Evolutionary conservation across 2,797 vertebrate genomes (phyloP).

Genomic region (Lepidocolaptes lacrymiger): DNA sequence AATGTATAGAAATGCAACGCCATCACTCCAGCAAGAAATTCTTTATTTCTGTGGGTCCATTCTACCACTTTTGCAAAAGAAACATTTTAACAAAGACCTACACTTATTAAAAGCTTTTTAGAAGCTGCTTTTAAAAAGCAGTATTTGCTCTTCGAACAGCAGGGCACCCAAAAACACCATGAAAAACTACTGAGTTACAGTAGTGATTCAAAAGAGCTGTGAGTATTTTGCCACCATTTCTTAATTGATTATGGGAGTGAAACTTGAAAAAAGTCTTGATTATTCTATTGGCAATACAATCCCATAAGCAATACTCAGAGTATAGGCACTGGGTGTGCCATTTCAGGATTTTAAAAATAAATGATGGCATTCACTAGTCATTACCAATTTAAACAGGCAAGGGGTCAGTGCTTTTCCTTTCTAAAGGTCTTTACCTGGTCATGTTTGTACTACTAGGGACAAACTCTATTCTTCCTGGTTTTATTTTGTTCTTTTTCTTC

Average conservation of each 20-base stretch:
- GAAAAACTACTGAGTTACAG: neutral
- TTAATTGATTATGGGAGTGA: accelerated
- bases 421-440: conserved; percentile 62
- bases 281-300: neutral
- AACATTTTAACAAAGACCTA: neutral
- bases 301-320: neutral
- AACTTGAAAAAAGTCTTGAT: neutral
- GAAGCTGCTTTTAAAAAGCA: neutral
- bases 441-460: conserved; percentile 60
- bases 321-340: neutral
- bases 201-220: neutral
- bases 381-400: neutral
- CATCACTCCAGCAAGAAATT: neutral
- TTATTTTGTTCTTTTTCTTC: conserved; percentile 77
- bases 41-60: neutral
- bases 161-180: neutral
- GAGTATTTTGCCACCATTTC: neutral
- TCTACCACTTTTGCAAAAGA: neutral
- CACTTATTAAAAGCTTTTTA: neutral
- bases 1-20: neutral
- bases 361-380: neutral
- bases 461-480: conserved; percentile 72
- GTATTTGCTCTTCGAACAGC: neutral
- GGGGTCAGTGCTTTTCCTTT: neutral
- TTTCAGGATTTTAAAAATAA: neutral